A percentile compares a stretch with the other conserved stretches of the same genome.
Conservation (phyloP, 2,797 vertebrate species). For the Acanthopagrus latus region DNA sequence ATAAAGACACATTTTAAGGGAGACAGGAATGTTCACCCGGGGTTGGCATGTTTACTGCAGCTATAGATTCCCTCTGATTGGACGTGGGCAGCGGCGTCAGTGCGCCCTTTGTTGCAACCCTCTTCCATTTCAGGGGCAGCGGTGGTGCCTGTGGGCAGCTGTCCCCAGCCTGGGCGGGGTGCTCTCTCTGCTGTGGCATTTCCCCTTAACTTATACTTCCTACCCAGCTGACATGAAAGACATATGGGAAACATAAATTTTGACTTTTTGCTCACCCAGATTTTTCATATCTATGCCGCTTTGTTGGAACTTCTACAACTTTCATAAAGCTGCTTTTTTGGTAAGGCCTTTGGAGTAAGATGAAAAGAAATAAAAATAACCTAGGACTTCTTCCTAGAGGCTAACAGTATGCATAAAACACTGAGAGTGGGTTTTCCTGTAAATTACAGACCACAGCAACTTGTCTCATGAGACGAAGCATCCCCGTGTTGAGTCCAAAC, state of each 20-base stretch:
- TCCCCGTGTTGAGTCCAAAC: constrained; percentile 58
- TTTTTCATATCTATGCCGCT: constrained; percentile 25
- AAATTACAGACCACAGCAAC: constrained; percentile 63
- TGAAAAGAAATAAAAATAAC: constrained; percentile 61
- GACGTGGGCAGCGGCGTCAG: constrained; percentile 62
- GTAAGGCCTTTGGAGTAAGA: constrained; percentile 52
- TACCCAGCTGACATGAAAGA: constrained; percentile 52
- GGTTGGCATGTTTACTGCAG: constrained; percentile 44
- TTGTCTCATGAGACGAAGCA: constrained; percentile 64
- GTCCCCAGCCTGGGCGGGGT: constrained; percentile 65
- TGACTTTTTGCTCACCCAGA: constrained; percentile 36
- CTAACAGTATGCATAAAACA: constrained; percentile 20
- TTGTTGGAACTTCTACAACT: constrained; percentile 28
- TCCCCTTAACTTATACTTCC: constrained; percentile 51
- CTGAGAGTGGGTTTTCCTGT: constrained; percentile 48
- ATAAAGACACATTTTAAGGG: constrained; percentile 36
- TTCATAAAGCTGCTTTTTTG: constrained; percentile 36
- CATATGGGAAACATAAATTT: constrained; percentile 52
- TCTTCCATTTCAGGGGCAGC: constrained; percentile 65
- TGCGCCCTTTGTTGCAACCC: constrained; percentile 68
- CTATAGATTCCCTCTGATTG: constrained; percentile 53
- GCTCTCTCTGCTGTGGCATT: constrained; percentile 60
- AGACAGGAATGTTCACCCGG: constrained; percentile 62
- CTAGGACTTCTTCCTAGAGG: constrained; percentile 24
- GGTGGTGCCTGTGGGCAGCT: constrained; percentile 70